Conservation (phyloP, 2,888 invertebrate species). For the Melieria crassipennis region DNA sequence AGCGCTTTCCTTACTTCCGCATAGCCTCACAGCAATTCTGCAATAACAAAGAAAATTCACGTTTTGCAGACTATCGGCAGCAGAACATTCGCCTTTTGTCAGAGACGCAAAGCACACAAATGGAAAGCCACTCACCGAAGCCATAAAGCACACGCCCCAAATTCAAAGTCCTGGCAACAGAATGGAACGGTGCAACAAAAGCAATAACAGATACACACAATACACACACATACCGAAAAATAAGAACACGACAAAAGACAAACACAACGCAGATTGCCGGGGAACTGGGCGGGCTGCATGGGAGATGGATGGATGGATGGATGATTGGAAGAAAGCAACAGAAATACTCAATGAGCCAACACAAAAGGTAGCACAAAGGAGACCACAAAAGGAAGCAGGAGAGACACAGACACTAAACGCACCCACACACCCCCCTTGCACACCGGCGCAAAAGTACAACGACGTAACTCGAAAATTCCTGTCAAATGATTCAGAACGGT, state of each 20-base stretch:
- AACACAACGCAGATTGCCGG: background rate
- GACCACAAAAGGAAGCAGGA: background rate
- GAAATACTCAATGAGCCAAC: background rate
- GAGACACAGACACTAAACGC: too few species aligned
- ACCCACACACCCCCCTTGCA: too few species aligned
- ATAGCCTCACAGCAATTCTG: too few species aligned
- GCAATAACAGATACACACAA: constrained; percentile 12
- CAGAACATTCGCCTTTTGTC: too few species aligned
- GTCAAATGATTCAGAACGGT: too few species aligned
- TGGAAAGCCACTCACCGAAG: constrained; percentile 19
- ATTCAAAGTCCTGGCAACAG: constrained; percentile 29
- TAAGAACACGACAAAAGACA: constrained; percentile 7
- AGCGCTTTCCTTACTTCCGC: too few species aligned
- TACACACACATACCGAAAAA: constrained; percentile 16
- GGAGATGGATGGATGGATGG: background rate
- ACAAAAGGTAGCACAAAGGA: background rate
- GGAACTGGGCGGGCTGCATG: background rate
- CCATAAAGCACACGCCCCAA: constrained; percentile 38
- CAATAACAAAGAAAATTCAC: too few species aligned
- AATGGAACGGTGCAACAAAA: background rate
- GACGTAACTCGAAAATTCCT: too few species aligned
- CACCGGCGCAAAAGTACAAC: too few species aligned
- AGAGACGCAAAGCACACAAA: background rate
- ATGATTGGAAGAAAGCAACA: constrained; percentile 3
- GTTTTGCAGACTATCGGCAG: too few species aligned